These are phyloP conservation scores for Takifugu bimaculatus DNA, from an alignment of 2,113 vertebrate species.

Conservation along the genomic window DNA sequence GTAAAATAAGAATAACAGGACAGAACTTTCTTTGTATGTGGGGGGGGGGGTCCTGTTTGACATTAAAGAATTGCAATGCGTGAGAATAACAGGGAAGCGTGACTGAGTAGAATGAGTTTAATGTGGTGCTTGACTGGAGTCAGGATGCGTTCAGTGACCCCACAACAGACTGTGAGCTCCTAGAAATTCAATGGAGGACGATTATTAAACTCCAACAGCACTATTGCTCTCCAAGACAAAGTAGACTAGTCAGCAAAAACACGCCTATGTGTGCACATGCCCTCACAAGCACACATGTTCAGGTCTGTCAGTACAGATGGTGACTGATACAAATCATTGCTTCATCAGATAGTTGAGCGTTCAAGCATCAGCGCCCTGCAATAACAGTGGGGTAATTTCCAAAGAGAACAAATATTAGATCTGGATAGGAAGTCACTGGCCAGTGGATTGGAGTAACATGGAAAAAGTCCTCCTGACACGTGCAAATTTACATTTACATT, in stretches of 20 bases:
- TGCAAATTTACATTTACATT: not conserved
- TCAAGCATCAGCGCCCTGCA: too few relatives aligned
- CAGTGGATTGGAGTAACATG: not conserved
- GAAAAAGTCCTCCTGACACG: too few relatives aligned
- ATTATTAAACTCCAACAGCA: conserved; percentile 42
- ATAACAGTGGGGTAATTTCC: not conserved
- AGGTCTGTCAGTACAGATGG: not conserved
- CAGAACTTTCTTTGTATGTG: not conserved
- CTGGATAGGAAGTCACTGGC: not conserved
- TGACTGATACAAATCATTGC: not conserved
- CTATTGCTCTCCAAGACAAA: conserved; percentile 33
- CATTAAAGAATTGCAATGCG: not conserved
- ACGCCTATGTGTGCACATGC: not conserved
- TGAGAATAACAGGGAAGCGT: conserved; percentile 16
- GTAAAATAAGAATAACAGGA: too few relatives aligned
- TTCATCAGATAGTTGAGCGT: too few relatives aligned
- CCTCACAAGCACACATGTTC: not conserved
- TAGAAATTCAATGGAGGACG: conserved; percentile 45
- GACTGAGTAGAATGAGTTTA: conserved; percentile 25
- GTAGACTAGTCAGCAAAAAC: conserved; percentile 14
- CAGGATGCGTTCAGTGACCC: conserved; percentile 41
- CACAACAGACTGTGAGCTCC: conserved; percentile 21
- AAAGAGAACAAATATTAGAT: not conserved
- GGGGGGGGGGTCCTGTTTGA: not conserved
- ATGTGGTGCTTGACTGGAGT: conserved; percentile 29